Base-by-base conservation (phyloP, 2,797 vertebrate species). In the Threskiornis aethiopicus region DNA sequence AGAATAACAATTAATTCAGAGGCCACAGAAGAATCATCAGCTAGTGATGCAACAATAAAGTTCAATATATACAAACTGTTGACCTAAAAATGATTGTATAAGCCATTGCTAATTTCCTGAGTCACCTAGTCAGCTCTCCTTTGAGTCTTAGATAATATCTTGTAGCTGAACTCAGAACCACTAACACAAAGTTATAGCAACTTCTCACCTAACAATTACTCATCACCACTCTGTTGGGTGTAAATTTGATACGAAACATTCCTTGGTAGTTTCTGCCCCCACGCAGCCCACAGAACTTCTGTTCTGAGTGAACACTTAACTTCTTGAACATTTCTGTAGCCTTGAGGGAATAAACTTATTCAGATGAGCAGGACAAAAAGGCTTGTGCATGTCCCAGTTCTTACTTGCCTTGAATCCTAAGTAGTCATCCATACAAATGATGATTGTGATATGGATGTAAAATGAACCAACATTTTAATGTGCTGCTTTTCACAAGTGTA, bases 281-380 rank as follows among this genome's bases (percentile, higher is more conserved):
- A 95, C n/a, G 33, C 96, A 97, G 92, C 96, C 97, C 94, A 97
- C 97, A 96, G 93, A 97, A 95, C 96, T 95, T 97, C 95, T 97
- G 97, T 97, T 96, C 95, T 58, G 58, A 90, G 52, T 44, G 70
- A 96, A 94, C 52, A 46, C 78, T 96, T 92, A 80, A 79, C 67
- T 67, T 92, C 80, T 89, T 76, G 79, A 93, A 94, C 54, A 89
- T 94, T 93, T 87, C 73, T 94, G 54, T 70, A 93, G 86, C 78
- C 76, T 85, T 90, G 37, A 93, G 71, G 89, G 84, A 89, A 73
- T 67, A 93, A 97, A 92, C 24, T 80, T 96, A 88, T 86, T 70
- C 90, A 92, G 66, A 97, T 59, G 80, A 96, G 55, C 70, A 87
- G 91, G 89, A 94, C 91, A 91, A 87, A 94, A 94, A 94, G 78